Evolutionary conservation across 1,140 invertebrate genomes (phyloP), one percentile per base, ranked within the genome.

Genomic region (Lethocerus indicus): DNA sequence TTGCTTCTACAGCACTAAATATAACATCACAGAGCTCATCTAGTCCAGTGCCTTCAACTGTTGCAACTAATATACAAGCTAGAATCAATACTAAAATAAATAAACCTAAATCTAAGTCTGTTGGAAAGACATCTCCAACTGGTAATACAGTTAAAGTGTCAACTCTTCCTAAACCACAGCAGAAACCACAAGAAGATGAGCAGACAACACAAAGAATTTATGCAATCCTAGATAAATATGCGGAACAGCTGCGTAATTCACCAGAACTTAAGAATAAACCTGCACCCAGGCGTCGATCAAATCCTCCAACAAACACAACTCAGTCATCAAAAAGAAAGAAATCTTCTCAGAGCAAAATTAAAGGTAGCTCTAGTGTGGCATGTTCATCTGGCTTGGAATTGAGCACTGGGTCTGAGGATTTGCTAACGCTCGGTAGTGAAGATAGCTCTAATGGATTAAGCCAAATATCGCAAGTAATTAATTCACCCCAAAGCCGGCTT

Each of bases 251-350:
- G 28, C 67, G 81, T 48, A 84, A 84, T 60, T 83, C 80, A 3
- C 82, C 81, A 0, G 81, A 85, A 61, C 57, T 79, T 16, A 84
- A 84, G 59, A 82, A 85, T 61, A 87, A 84, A 61, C 83, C 83
- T 0, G 82, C 82, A 1, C 82, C 80, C 0, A 66, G 81, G 51
- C 67, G 81, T 58, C 69, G 79, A 47, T 78, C 79, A 0, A 83
- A 85, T 62, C 79, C 78, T 4, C 79, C 80, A 0, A 76, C 78
- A 0, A 82, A 80, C 65, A 76, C 79, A 4, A 71, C 71, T 54
- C 70, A 79, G 29, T 73, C 75, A 4, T 75, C 79, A 0, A 83
- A 83, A 56, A 66, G 80, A 12, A 83, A 83, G 61, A 84, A 83
- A 57, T 76, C 74, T 27, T 72, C 72, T 1, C 72, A 74, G 26